These are phyloP conservation scores for Rhagophthalmus giganteus DNA, from an alignment of 2,888 invertebrate genomes.

Conservation along the genomic window DNA sequence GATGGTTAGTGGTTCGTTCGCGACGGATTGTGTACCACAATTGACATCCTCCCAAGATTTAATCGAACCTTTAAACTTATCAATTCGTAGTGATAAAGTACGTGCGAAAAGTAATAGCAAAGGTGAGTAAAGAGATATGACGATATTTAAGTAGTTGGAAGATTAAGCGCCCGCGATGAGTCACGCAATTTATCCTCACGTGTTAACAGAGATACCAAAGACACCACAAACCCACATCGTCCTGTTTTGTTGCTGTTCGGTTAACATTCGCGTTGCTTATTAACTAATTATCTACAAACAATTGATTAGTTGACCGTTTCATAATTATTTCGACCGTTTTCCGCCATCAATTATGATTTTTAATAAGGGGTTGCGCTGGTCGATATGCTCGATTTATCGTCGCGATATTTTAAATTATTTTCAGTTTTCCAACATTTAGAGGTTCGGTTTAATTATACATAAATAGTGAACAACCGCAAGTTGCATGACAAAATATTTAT, in stretches of 20 bases:
- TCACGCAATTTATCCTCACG: conserved; percentile 21
- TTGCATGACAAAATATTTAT: no score
- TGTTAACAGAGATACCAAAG: conserved; percentile 20
- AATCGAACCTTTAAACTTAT: conserved; percentile 54
- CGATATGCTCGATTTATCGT: no score
- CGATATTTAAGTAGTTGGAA: background rate
- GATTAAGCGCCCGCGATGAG: conserved; percentile 10
- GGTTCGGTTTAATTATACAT: no score
- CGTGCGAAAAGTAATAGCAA: conserved; percentile 46
- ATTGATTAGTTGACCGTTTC: no score
- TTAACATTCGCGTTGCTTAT: conserved; percentile 28
- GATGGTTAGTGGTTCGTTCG: conserved; percentile 32
- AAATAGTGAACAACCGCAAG: background rate
- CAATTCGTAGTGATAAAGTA: conserved; percentile 49
- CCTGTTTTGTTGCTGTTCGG: conserved; percentile 34
- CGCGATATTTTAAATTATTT: no score
- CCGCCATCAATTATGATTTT: no score
- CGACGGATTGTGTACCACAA: conserved; percentile 36
- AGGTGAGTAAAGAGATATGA: conserved; percentile 41
- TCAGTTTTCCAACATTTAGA: background rate
- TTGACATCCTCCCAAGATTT: conserved; percentile 39
- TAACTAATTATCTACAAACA: conserved; percentile 12
- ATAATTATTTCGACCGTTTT: no score
- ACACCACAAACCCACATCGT: conserved; percentile 36
- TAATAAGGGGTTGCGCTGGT: no score